Evolutionary conservation across 2,113 vertebrate species (phyloP), one percentile per base, ranked within the genome.

Genomic region (Neolamprologus fasciatus): DNA sequence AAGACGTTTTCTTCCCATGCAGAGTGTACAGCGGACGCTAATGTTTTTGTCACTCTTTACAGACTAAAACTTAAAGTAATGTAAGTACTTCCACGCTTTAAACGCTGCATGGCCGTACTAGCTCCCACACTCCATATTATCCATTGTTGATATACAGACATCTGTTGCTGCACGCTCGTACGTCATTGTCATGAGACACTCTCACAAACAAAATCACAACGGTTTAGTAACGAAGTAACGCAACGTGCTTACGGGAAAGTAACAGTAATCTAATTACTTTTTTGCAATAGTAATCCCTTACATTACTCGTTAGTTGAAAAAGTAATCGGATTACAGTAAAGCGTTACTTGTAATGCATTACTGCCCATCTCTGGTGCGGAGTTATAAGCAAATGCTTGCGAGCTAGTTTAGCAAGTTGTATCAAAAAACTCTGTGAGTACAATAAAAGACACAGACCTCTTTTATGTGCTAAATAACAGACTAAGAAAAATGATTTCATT

Each of bases 281-380:
- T 57, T 57, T 57, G 54, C 23, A 57, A 57, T 57, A 57, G 12
- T 28, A 57, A 16, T 28, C 23, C 55, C 55, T 8, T 28, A 57
- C 55, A 28, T 57, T 57, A 57, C 55, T 57, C 4, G 0, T 57
- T 57, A 57, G 3, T 57, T 28, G 23, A 28, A 57, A 57, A 28
- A 57, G 55, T 57, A 57, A 55, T 26, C 7, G 1, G 54, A 2
- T 57, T 57, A 57, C 21, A 57, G 54, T 57, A 57, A 57, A 5
- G 7, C 0, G 0, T 57, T 57, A 8, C 12, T 57, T 57, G 3
- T 57, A 57, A 26, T 0, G 4, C 21, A 13, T 55, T 55, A 55
- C 54, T 57, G 54, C 12, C 54, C 7, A 57, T 55, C 21, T 55
- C 21, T 55, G 53, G 53, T 55, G 21, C 10, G 0, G 31, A 7